These are phyloP conservation scores for Myotis myotis DNA, from an alignment of 2,797 vertebrate species.

Conservation along the genomic window DNA sequence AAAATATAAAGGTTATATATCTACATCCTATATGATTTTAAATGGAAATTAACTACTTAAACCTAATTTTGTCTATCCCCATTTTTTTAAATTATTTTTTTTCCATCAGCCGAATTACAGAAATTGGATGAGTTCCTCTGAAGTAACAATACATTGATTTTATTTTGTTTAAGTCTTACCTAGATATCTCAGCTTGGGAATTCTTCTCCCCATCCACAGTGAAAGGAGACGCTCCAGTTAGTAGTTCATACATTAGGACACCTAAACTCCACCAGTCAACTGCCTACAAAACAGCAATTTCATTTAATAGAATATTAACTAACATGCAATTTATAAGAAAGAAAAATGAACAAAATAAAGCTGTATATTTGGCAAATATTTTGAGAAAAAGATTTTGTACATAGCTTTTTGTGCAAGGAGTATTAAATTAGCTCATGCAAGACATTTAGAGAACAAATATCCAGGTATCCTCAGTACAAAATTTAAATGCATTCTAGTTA, in stretches of 20 bases:
- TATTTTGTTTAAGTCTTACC: constrained; percentile 85
- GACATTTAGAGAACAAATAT: neutral
- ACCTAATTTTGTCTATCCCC: neutral
- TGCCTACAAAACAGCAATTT: constrained; percentile 86
- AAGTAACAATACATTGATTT: neutral
- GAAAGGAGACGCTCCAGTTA: constrained; percentile 98
- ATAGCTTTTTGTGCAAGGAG: constrained; percentile 1
- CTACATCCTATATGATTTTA: neutral
- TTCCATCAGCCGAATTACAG: neutral
- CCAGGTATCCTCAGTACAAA: neutral
- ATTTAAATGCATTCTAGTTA: neutral
- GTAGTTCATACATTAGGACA: constrained; percentile 97
- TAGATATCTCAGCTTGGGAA: constrained; percentile 97
- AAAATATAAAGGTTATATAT: neutral
- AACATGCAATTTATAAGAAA: neutral
- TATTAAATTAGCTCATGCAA: constrained; percentile 4
- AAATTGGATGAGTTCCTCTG: constrained; percentile 37
- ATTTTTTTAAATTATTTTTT: neutral
- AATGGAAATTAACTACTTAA: neutral
- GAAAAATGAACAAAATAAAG: constrained; percentile 9
- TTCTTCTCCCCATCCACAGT: constrained; percentile 98
- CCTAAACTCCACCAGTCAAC: constrained; percentile 99
- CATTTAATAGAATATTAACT: constrained; percentile 25
- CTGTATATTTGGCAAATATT: constrained; percentile 22
- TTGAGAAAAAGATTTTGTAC: neutral